A percentile compares a stretch with the other conserved stretches of the same genome.
Evolutionary conservation across 2,797 vertebrate species (phyloP).

Genomic region (Ceyx erithaca): DNA sequence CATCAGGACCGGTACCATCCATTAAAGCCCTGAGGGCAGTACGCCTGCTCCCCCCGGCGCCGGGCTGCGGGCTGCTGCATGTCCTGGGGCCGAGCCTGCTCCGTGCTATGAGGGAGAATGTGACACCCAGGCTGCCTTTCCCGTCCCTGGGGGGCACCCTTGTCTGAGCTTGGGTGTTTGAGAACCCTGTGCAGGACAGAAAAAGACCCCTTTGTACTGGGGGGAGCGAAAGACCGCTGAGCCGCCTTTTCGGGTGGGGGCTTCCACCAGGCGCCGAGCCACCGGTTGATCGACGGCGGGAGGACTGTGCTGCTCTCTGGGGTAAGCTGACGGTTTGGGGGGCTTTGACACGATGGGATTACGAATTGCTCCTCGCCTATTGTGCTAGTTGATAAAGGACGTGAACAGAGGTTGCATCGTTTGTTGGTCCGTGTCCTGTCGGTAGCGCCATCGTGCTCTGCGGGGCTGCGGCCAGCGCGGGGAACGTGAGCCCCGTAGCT

Average conservation of each 20-base stretch:
- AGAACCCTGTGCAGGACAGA: no score
- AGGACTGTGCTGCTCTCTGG: not conserved
- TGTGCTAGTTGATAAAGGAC: not conserved
- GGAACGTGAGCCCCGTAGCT: rapidly evolving
- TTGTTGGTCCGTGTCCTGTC: not conserved
- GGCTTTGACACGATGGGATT: not conserved
- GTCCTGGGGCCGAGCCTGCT: rapidly evolving
- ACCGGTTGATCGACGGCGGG: rapidly evolving
- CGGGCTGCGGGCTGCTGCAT: rapidly evolving
- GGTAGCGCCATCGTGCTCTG: rapidly evolving
- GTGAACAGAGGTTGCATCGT: not conserved
- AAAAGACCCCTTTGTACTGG: not conserved
- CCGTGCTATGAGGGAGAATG: rapidly evolving
- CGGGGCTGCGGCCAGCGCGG: rapidly evolving
- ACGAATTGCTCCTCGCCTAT: not conserved
- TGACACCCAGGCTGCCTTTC: rapidly evolving
- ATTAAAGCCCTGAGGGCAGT: rapidly evolving
- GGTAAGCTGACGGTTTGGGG: not conserved
- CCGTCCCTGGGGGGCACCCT: rapidly evolving
- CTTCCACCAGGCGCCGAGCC: rapidly evolving
- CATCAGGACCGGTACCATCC: not conserved
- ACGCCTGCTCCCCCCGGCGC: rapidly evolving
- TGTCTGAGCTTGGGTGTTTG: not conserved
- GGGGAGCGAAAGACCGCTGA: rapidly evolving
- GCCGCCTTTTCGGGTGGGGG: not conserved